Evolutionary conservation across 2,888 invertebrate genomes (phyloP).

Genomic region (Trachelus iudaicus): DNA sequence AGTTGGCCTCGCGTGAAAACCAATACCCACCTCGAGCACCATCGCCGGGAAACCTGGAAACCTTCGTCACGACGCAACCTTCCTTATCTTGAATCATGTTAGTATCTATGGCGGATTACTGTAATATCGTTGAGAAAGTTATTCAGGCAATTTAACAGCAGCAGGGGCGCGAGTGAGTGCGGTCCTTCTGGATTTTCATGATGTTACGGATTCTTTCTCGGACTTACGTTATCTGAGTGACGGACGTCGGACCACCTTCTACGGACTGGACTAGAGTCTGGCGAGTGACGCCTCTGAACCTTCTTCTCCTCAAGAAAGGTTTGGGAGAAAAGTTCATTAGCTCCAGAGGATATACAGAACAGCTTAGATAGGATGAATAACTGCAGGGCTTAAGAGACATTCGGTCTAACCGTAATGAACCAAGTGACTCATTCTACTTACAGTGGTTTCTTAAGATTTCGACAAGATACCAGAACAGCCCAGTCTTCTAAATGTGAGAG

Average conservation of each 20-base stretch:
- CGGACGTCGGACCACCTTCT: neutral
- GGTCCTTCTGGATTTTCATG: neutral
- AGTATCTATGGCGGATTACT: neutral
- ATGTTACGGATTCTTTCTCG: neutral
- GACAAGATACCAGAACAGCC: slow-evolving; percentile 25
- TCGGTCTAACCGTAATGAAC: neutral
- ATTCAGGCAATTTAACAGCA: neutral
- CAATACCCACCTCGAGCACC: neutral
- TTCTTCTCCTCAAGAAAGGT: neutral
- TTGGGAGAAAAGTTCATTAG: slow-evolving; percentile 3
- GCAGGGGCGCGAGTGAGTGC: neutral
- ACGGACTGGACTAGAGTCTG: neutral
- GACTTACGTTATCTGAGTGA: neutral
- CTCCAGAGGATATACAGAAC: neutral
- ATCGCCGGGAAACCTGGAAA: neutral
- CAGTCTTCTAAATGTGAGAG: neutral
- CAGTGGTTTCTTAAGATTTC: slow-evolving; percentile 30
- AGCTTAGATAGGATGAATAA: slow-evolving; percentile 1
- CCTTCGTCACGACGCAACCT: neutral
- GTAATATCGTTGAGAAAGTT: neutral
- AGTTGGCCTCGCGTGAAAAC: neutral
- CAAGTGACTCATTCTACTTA: slow-evolving; percentile 2
- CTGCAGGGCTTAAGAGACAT: slow-evolving; percentile 19
- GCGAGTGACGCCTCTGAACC: neutral
- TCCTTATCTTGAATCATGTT: neutral